Percentiles rank a stretch among this genome's conserved stretches.
These are phyloP conservation scores for Nothobranchius kuhntae DNA, from an alignment of 2,113 vertebrate species.

Conservation along the genomic window DNA sequence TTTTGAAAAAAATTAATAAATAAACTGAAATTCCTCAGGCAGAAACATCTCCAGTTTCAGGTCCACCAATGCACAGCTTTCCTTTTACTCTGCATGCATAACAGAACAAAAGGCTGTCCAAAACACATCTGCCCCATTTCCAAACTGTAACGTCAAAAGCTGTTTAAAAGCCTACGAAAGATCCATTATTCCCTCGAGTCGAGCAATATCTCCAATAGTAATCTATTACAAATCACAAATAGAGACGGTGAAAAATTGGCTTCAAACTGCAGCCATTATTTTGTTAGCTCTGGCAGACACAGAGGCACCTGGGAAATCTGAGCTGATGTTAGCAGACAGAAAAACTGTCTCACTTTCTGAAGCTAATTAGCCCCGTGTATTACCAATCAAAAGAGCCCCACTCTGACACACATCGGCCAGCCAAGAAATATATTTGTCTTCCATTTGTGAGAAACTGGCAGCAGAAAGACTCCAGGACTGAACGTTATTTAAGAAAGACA, in stretches of 20 bases:
- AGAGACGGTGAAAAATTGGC: constrained; percentile 49
- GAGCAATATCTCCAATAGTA: constrained; percentile 63
- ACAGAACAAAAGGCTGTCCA: constrained; percentile 17
- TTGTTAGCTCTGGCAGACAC: constrained; percentile 79
- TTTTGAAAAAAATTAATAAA: too few species aligned
- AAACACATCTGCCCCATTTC: constrained; percentile 17
- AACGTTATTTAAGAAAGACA: constrained; percentile 54
- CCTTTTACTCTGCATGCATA: too few species aligned
- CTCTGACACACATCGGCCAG: constrained; percentile 58
- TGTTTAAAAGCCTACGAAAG: constrained; percentile 46
- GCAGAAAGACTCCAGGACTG: constrained; percentile 52
- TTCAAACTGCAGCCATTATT: constrained; percentile 66
- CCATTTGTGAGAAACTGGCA: constrained; percentile 58
- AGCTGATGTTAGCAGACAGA: constrained; percentile 65
- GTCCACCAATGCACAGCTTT: too few species aligned
- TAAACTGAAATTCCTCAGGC: too few species aligned
- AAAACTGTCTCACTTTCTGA: constrained; percentile 69
- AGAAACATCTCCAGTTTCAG: not conserved
- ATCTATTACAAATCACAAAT: constrained; percentile 71
- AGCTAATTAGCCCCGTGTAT: constrained; percentile 75
- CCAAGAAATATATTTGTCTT: constrained; percentile 80
- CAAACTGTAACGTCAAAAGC: constrained; percentile 1
- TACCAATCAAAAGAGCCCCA: constrained; percentile 70
- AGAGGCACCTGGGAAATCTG: constrained; percentile 80
- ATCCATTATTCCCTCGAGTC: constrained; percentile 46